Base-by-base conservation (phyloP, 1,140 invertebrate species). In the Micrasema longulum region DNA sequence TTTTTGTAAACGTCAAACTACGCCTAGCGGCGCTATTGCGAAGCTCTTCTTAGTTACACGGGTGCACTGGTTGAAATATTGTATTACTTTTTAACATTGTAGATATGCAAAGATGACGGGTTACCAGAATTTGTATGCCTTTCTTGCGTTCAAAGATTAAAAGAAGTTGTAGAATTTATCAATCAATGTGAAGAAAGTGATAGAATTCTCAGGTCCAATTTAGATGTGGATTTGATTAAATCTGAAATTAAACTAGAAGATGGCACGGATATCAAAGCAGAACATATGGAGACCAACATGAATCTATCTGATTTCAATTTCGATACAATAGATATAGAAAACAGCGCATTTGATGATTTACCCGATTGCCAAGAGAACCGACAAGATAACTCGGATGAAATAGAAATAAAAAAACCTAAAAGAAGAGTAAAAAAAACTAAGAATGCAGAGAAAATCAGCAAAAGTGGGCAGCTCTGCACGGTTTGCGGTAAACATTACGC, bases 171-270 rank as follows among this genome's bases (percentile, higher is more conserved):
- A 14, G 16, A 31, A 38, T 68, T 68, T 20, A 68, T 43, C 5
- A 57, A 53, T 3, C 31, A 55, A 45, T 68, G 66, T 35, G 18
- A 55, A 57, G 66, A 68, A 57, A 68, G 52, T 16, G 66, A 68
- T 16, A 43, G 41, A 57, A 2, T 68, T 16, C 52, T 68, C 9
- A 50, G 66, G 2, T 2, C 43, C 12, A 64, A 64, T 18, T 10
- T 31, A 23, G n/a, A 47, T 47, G 26, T 16, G 2, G 60, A 64
- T 47, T 64, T 26, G 0, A 20, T 64, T 2, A 64, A 64, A 47
- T 23, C 22, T 31, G 60, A 47, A 47, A 18, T 9, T 7, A 31
- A 64, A 45, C 38, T 31, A 64, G 43, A 64, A n/a, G 0, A 45
- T 45, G 2, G 9, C 14, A 22, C 41, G 20, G 55, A 41, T 9